Base-by-base conservation (phyloP, 92 coral and sea anemone genomes). In the Desmophyllum pertusum region DNA sequence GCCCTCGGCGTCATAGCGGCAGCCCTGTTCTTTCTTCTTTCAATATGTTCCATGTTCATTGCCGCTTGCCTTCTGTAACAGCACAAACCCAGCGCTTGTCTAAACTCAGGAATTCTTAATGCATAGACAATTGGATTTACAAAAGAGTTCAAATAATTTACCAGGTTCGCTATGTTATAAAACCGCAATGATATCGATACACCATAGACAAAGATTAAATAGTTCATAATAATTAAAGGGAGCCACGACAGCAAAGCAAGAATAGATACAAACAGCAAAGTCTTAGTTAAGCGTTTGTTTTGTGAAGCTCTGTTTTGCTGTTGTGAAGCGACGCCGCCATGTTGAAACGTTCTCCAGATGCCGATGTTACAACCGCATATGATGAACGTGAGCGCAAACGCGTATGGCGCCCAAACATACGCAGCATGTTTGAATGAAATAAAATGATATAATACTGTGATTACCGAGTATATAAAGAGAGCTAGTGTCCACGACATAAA, bases 261-360 rank as follows among this genome's bases (percentile, higher is more conserved):
- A 31, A 33, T 6, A 65, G 70, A 65, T 14, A 65, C 70, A 33
- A 65, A 65, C 39, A 65, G 2, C 25, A 65, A 65, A 7, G 70
- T 65, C 42, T 65, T 65, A 31, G 70, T 65, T 31, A 65, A 65
- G 42, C 70, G 70, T 36, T 65, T 65, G 10, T 31, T 35, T 33
- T 65, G 70, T 7, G 9, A 65, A 6, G 0, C 42, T 65, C 70
- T 65, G 70, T 65, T 35, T 65, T 35, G 40, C 11, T 19, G 42
- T 3, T 65, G 42, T 65, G 41, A 33, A 35, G 23, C 25, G 70
- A 33, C 10, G 1, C 41, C 10, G 31, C 70, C 42, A 3, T 6
- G 6, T 35, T 14, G 41, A 35, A 65, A 65, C 41, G 31, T 65
- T 35, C 8, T 65, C 70, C 70, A 65, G 15, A 35, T 65, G 23